phyloP scores from a whole-genome alignment of 2,797 vertebrate species.

The Morus bassanus region DNA sequence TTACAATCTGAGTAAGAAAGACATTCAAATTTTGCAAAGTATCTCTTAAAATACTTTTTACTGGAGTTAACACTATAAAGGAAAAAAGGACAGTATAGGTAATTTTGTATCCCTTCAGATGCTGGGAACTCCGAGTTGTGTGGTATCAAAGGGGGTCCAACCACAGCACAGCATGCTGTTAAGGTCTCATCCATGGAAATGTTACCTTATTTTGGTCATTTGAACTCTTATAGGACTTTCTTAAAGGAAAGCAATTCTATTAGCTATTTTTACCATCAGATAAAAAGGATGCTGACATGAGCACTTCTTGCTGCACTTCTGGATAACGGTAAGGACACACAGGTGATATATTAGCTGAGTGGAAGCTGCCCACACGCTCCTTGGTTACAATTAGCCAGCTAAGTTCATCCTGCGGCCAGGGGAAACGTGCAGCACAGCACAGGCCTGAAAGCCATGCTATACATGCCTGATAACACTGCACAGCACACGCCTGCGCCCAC shows the following conservation, averaged over 20 bases:
- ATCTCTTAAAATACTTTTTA: not conserved
- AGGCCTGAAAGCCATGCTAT: not conserved
- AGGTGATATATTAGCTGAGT: not conserved
- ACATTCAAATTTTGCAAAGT: not conserved
- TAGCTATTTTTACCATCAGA: not conserved
- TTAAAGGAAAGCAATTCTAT: not conserved
- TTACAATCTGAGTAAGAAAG: not conserved
- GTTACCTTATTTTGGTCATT: not conserved
- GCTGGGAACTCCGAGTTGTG: not conserved
- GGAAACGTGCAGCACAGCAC: too few relatives aligned
- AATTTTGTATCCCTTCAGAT: not conserved
- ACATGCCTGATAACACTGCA: not conserved
- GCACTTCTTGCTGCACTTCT: not conserved
- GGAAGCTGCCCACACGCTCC: not conserved
- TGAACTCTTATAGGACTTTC: not conserved
- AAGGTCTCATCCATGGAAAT: not conserved
- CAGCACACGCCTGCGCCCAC: fast-evolving
- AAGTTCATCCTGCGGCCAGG: fast-evolving
- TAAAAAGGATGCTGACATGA: not conserved
- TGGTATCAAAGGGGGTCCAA: not conserved
- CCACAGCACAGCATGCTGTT: not conserved
- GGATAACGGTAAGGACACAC: not conserved
- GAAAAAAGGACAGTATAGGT: not conserved
- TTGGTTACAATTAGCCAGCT: not conserved
- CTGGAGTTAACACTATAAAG: not conserved